These are phyloP conservation scores for Apostichopus leukothele DNA, from an alignment of 53 echinoderm and acorn worm species.

Conservation along the genomic window DNA sequence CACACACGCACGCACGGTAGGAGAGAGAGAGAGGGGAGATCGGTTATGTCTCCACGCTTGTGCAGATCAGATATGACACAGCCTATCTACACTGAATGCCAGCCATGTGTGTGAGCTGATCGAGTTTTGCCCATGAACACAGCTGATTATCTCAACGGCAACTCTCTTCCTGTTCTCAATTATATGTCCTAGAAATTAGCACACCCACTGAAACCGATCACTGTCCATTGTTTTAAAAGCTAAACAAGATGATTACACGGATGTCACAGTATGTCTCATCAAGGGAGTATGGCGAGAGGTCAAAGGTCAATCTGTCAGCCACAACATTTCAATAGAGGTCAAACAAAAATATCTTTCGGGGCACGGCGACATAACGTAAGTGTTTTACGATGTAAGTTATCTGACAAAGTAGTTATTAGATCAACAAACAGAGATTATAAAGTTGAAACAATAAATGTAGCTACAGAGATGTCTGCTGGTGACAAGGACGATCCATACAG, in stretches of 20 bases:
- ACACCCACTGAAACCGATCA: background rate
- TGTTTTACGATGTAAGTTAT: background rate
- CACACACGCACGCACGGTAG: background rate
- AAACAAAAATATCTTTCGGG: background rate
- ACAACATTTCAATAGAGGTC: background rate
- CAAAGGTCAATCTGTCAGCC: background rate
- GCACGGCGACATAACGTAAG: background rate
- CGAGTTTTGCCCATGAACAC: background rate
- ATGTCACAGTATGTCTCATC: background rate
- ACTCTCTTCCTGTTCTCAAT: background rate
- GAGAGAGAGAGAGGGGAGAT: background rate
- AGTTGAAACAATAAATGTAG: too few species aligned
- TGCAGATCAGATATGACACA: background rate
- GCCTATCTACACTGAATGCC: background rate
- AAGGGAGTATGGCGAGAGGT: background rate
- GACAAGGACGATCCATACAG: too few species aligned
- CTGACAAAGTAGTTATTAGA: background rate
- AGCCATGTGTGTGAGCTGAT: background rate
- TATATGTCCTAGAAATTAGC: background rate
- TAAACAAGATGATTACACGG: background rate
- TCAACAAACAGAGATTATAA: too few species aligned
- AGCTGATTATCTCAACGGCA: background rate
- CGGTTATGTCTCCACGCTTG: background rate
- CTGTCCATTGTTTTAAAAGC: background rate
- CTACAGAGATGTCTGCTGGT: too few species aligned